A percentile compares a stretch with the other conserved stretches of the same genome.
Conservation (phyloP, 2,113 vertebrate species). For the Indri indri region DNA sequence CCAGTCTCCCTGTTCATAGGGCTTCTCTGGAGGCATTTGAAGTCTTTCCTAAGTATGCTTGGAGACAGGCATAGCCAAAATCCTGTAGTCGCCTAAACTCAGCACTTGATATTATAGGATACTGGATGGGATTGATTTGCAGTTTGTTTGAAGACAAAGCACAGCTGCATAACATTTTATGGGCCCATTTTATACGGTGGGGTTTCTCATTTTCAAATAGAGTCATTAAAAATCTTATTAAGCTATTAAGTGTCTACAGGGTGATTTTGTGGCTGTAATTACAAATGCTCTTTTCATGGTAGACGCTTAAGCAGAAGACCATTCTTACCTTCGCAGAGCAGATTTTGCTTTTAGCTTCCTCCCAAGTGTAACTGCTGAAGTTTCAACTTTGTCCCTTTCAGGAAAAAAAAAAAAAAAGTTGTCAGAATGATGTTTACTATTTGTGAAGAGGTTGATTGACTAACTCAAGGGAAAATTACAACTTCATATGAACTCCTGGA, state of each 20-base stretch:
- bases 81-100: not conserved
- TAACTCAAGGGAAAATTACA: conserved; percentile 4
- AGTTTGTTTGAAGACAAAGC: conserved; percentile 10
- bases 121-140: not conserved
- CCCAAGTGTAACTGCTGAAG: not conserved
- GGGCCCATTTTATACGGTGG: conserved; percentile 54
- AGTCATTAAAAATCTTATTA: conserved; percentile 75
- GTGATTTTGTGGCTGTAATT: conserved; percentile 53
- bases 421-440: not conserved
- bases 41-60: not conserved
- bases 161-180: conserved; percentile 61
- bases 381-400: not conserved
- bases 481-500: not conserved
- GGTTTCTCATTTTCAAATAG: conserved; percentile 68
- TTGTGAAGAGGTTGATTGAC: not conserved
- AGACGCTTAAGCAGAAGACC: not conserved
- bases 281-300: conserved; percentile 1
- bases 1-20: not conserved
- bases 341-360: not conserved
- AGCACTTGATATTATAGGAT: not conserved
- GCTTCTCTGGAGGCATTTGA: not conserved
- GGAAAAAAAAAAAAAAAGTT: not conserved
- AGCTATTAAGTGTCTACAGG: conserved; percentile 63
- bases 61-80: accelerated
- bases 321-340: not conserved